Evolutionary conservation across 2,888 invertebrate species (phyloP), one percentile per base, ranked within the genome.

Genomic region (Tryphoninae sp.): DNA sequence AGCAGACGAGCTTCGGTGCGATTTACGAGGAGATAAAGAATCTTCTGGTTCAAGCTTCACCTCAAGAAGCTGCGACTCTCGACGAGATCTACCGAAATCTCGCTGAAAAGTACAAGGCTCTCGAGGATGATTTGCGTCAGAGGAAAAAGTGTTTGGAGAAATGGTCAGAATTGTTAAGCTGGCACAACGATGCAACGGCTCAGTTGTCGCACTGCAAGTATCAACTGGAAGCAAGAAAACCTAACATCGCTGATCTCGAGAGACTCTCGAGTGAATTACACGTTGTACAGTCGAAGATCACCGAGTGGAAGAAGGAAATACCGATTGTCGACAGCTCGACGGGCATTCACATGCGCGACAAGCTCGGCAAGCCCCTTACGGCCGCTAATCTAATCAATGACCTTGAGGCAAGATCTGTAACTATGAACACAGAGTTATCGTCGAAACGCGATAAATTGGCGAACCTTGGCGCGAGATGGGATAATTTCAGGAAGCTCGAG

Each of bases 11-110:
- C 61, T 96, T 98, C 85, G 94, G 95, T 83, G 94, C 94, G 1
- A 96, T 98, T 84, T 96, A 96, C 86, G 95, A 96, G 85, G 97
- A 98, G 93, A 95, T 98, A 0, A 97, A 97, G 88, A 95, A 95
- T 78, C 93, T 97, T 86, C 95, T 96, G 0, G 92, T 94, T 11
- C 93, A 93, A 84, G 95, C 95, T 1, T 94, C 95, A n/a, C 95
- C 95, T 0, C 95, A 96, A 84, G 97, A 97, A 88, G 94, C 95
- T 0, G 94, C 95, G 74, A 93, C 94, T 0, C 92, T 98, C 2
- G 95, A 96, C 86, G 95, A 96, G 83, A 95, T 95, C 0, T 97
- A 97, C 88, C 95, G 96, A 0, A 94, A 95, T 23, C 93, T 98
- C 69, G 96, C 96, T 16, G 94, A 95, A 61, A 95, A 96, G 87